These are phyloP conservation scores for Hypomesus transpacificus DNA, from an alignment of 2,113 vertebrate species.

Conservation along the genomic window DNA sequence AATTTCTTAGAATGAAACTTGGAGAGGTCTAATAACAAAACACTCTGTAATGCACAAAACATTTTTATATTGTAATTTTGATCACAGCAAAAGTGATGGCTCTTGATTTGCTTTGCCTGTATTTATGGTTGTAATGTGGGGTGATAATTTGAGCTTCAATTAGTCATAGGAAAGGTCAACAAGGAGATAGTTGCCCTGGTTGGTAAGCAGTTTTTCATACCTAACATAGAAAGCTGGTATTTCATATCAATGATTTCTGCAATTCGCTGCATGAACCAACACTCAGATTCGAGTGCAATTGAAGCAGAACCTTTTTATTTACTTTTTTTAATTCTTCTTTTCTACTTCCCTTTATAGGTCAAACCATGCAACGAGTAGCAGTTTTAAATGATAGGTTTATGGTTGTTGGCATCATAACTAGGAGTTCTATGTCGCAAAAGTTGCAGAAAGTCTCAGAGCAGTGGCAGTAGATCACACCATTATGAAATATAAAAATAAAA, in stretches of 20 bases:
- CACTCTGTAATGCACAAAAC: slow-evolving; percentile 70
- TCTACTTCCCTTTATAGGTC: slow-evolving; percentile 62
- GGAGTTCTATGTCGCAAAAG: slow-evolving; percentile 31
- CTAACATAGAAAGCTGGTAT: slow-evolving; percentile 50
- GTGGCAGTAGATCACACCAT: slow-evolving; percentile 61
- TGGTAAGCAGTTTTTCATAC: slow-evolving; percentile 50
- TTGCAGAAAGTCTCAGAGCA: slow-evolving; percentile 33
- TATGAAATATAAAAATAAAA: slow-evolving; percentile 44
- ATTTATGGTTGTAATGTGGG: slow-evolving; percentile 64
- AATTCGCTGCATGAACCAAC: slow-evolving; percentile 63
- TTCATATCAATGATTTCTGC: slow-evolving; percentile 53
- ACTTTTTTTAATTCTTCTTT: slow-evolving; percentile 52
- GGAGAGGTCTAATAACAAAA: slow-evolving; percentile 61
- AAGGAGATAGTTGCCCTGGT: slow-evolving; percentile 43
- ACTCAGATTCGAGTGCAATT: slow-evolving; percentile 30
- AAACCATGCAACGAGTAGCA: slow-evolving; percentile 62
- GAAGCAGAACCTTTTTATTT: slow-evolving; percentile 54
- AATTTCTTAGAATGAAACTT: slow-evolving; percentile 59
- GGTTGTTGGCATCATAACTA: slow-evolving; percentile 40
- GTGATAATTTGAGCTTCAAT: slow-evolving; percentile 53
- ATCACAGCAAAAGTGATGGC: slow-evolving; percentile 56
- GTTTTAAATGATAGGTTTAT: slow-evolving; percentile 47
- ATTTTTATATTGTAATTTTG: slow-evolving; percentile 67
- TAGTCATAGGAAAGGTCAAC: slow-evolving; percentile 39
- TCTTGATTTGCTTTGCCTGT: slow-evolving; percentile 64